Conservation (phyloP, 2,888 invertebrate genomes). For the Leucophora obtusa region DNA sequence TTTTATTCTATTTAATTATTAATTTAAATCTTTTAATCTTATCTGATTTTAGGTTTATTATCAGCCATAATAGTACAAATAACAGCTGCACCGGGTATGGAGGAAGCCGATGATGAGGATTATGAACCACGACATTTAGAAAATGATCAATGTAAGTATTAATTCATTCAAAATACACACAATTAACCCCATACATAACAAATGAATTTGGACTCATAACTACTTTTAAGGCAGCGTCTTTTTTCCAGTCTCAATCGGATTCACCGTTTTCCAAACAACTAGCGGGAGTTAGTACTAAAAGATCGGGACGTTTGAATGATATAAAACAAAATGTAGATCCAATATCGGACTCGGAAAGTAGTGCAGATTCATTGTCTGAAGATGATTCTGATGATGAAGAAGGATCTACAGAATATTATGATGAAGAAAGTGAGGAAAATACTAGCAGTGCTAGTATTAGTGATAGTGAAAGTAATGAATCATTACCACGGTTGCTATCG, state of each 20-base stretch:
- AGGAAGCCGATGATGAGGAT: conserved; percentile 61
- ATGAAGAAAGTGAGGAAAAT: conserved; percentile 72
- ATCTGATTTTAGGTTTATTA: conserved; percentile 35
- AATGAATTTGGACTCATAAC: conserved; percentile 72
- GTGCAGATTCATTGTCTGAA: conserved; percentile 40
- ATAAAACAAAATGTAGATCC: conserved; percentile 53
- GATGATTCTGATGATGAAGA: conserved; percentile 66
- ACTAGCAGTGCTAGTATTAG: conserved; percentile 66
- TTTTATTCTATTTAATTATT: too few relatives aligned
- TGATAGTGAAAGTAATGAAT: conserved; percentile 71
- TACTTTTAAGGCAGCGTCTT: conserved; percentile 79
- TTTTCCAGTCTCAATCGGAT: conserved; percentile 76
- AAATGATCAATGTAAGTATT: conserved; percentile 73
- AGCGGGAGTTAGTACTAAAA: conserved; percentile 47
- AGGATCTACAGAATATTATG: conserved; percentile 72
- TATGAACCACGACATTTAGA: conserved; percentile 72
- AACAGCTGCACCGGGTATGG: conserved; percentile 11
- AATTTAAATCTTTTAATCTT: too few relatives aligned
- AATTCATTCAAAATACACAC: conserved; percentile 34
- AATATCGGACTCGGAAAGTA: conserved; percentile 42
- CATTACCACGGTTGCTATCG: conserved; percentile 80
- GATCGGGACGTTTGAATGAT: conserved; percentile 47
- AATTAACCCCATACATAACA: conserved; percentile 60
- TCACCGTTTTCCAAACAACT: conserved; percentile 68
- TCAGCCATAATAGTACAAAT: conserved; percentile 21